Conservation (phyloP, 2,888 invertebrate genomes). For the Callimorpha dominula region DNA sequence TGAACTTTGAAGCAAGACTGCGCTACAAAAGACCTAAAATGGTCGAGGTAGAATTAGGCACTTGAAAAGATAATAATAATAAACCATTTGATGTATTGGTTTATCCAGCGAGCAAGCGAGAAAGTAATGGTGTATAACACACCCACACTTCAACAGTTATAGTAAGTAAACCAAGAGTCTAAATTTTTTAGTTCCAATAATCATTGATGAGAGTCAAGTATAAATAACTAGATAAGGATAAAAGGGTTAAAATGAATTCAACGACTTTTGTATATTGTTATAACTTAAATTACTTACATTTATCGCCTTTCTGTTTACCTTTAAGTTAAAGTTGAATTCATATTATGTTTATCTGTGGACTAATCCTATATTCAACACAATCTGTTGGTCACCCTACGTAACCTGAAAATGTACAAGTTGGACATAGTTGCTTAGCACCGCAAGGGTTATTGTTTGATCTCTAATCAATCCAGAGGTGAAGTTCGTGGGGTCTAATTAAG, state of each 20-base stretch:
- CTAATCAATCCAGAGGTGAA: constrained; percentile 48
- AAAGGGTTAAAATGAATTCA: not conserved
- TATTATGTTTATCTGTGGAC: not conserved
- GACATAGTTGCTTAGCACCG: constrained; percentile 51
- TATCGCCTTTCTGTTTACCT: not conserved
- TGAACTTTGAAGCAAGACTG: too few species aligned
- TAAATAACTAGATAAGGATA: not conserved
- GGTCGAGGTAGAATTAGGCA: too few species aligned
- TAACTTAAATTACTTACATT: not conserved
- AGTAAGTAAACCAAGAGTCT: too few species aligned
- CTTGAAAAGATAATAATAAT: too few species aligned
- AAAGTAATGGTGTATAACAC: too few species aligned
- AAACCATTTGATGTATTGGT: too few species aligned
- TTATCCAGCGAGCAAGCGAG: too few species aligned
- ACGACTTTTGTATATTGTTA: not conserved
- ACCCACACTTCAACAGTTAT: too few species aligned
- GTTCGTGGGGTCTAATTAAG: constrained; percentile 44
- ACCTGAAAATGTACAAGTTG: constrained; percentile 53
- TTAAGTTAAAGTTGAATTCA: not conserved
- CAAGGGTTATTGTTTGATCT: constrained; percentile 56
- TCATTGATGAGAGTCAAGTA: not conserved
- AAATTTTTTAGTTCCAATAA: not conserved
- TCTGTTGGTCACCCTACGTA: constrained; percentile 25
- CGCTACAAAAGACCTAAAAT: too few species aligned
- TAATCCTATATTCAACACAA: not conserved